Evolutionary conservation across 2,797 vertebrate genomes (phyloP).

Genomic region (Adelosebastes latens): DNA sequence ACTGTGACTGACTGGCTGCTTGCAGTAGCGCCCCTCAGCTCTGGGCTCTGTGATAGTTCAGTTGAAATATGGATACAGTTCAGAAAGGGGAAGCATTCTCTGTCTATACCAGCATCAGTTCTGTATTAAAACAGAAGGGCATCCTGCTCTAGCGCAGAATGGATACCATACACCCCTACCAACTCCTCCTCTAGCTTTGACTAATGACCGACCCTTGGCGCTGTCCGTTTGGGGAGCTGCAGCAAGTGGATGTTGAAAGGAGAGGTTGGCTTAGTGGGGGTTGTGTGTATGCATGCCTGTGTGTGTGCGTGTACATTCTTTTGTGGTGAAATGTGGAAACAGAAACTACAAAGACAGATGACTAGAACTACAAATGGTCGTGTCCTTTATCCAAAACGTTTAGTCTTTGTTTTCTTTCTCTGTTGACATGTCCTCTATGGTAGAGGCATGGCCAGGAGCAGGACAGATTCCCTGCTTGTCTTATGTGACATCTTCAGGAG

Average conservation of each 20-base stretch:
- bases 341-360: conserved; percentile 34
- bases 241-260: conserved; percentile 7
- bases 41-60: conserved; percentile 20
- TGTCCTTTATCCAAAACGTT: conserved; percentile 22
- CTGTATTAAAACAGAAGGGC: conserved; percentile 11
- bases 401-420: conserved; percentile 29
- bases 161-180: neutral
- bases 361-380: neutral
- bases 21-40: conserved; percentile 5
- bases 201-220: conserved; percentile 38
- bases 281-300: neutral
- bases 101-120: conserved; percentile 18
- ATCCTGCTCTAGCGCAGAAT: conserved; percentile 12
- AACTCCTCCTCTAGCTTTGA: conserved; percentile 42
- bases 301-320: neutral
- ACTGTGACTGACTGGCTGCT: conserved; percentile 15
- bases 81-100: conserved; percentile 6
- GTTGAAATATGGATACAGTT: conserved; percentile 41
- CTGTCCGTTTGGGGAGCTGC: conserved; percentile 2
- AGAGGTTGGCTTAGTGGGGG: neutral
- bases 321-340: neutral
- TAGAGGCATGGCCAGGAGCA: conserved; percentile 23
- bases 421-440: conserved; percentile 38
- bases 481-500: conserved; percentile 20
- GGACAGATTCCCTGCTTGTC: conserved; percentile 7